Evolutionary conservation across 2,888 invertebrate species (phyloP).

Genomic region (Cylindroiulus punctatus): DNA sequence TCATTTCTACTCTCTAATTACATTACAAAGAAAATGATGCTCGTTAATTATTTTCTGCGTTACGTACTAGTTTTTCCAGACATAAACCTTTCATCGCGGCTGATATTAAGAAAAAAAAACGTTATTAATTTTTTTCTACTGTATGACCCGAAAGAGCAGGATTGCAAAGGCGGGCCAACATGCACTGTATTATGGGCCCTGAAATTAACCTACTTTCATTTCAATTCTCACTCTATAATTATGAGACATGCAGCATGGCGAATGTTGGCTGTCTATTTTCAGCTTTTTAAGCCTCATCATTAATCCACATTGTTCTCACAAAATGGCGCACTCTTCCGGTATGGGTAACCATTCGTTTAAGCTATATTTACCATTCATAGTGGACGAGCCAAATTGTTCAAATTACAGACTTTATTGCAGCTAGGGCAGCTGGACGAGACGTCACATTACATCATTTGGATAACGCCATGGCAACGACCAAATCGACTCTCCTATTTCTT

Average conservation of each 20-base stretch:
- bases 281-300: neutral
- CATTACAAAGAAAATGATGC: conserved; percentile 26
- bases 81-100: conserved; percentile 19
- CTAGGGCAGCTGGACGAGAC: no score
- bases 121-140: neutral
- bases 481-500: no score
- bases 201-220: conserved; percentile 9
- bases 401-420: no score
- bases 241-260: neutral
- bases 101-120: conserved; percentile 3
- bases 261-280: neutral
- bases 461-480: no score
- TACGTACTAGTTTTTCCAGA: conserved; percentile 10
- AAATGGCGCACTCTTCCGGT: neutral
- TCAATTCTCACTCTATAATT: conserved; percentile 26
- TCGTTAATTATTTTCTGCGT: conserved; percentile 42
- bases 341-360: neutral
- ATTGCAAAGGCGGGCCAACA: neutral
- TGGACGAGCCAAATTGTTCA: no score
- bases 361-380: neutral
- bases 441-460: no score
- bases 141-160: neutral
- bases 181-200: neutral
- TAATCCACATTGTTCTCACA: neutral
- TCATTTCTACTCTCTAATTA: conserved; percentile 42